Evolutionary conservation across 2,888 invertebrate species (phyloP).

Genomic region (Acronicta psi): DNA sequence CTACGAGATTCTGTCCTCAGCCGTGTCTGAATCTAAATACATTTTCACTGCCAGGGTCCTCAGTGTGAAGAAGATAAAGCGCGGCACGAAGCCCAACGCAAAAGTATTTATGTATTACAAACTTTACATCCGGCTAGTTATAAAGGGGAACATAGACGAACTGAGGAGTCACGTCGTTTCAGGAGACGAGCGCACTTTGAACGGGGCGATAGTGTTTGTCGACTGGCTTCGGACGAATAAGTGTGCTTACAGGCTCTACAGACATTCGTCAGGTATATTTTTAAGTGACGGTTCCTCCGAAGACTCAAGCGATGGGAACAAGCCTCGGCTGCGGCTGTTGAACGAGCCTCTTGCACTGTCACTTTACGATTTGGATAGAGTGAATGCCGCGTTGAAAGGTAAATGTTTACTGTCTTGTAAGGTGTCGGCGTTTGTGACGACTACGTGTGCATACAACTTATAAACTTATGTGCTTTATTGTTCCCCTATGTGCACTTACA

Average conservation of each 20-base stretch:
- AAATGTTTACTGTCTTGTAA: constrained; percentile 81
- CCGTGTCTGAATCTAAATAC: constrained; percentile 87
- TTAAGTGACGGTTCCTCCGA: constrained; percentile 83
- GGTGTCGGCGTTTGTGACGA: constrained; percentile 71
- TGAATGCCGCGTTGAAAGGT: constrained; percentile 87
- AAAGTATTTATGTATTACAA: constrained; percentile 85
- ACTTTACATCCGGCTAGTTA: constrained; percentile 81
- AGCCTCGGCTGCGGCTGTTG: constrained; percentile 80
- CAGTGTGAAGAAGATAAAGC: constrained; percentile 85
- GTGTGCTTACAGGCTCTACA: constrained; percentile 84
- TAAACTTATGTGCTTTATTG: constrained; percentile 71
- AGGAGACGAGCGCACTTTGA: constrained; percentile 80
- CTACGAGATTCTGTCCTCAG: constrained; percentile 87
- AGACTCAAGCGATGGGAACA: constrained; percentile 71
- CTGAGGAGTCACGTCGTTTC: constrained; percentile 80
- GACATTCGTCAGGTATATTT: constrained; percentile 86
- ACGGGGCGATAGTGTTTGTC: constrained; percentile 84
- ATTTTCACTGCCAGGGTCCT: constrained; percentile 86
- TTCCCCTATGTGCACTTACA: constrained; percentile 48
- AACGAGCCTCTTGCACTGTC: constrained; percentile 86
- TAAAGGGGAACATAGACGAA: constrained; percentile 83
- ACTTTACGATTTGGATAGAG: constrained; percentile 87
- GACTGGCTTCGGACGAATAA: constrained; percentile 84
- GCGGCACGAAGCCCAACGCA: constrained; percentile 73
- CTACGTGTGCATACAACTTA: constrained; percentile 65